Evolutionary conservation across 1,140 invertebrate species (phyloP).

Genomic region (Danaus melanippus): DNA sequence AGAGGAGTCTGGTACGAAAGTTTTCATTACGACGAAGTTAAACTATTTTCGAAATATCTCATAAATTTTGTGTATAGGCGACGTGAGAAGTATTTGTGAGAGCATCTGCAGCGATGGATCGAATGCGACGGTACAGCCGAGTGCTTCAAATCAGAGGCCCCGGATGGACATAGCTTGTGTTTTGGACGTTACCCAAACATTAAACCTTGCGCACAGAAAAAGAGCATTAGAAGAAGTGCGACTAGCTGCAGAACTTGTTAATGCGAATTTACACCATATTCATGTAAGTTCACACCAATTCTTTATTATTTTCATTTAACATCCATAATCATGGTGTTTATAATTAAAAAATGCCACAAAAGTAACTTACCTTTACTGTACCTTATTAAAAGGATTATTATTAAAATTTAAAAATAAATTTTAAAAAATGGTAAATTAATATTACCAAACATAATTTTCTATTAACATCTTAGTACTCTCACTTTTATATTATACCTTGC

Average conservation of each 20-base stretch:
- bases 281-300: slow-evolving; percentile 74
- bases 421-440: too few relatives aligned
- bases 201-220: slow-evolving; percentile 81
- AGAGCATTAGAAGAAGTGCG: slow-evolving; percentile 88
- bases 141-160: slow-evolving; percentile 67
- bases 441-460: too few relatives aligned
- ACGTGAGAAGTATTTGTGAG: slow-evolving; percentile 78
- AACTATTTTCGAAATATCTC: slow-evolving; percentile 32
- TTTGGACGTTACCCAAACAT: slow-evolving; percentile 83
- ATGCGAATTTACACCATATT: slow-evolving; percentile 87
- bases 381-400: too few relatives aligned
- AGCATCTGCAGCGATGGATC: slow-evolving; percentile 84
- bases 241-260: slow-evolving; percentile 83
- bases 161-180: slow-evolving; percentile 94
- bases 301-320: background rate
- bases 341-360: background rate
- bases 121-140: slow-evolving; percentile 75
- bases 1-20: slow-evolving; percentile 55
- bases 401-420: too few relatives aligned
- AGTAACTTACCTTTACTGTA: too few relatives aligned
- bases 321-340: background rate
- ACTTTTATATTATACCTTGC: slow-evolving; percentile 17
- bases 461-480: too few relatives aligned
- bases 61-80: slow-evolving; percentile 55
- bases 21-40: slow-evolving; percentile 31